Base-by-base conservation (phyloP, 2,113 vertebrate species). In the Ochotona curzoniae region DNA sequence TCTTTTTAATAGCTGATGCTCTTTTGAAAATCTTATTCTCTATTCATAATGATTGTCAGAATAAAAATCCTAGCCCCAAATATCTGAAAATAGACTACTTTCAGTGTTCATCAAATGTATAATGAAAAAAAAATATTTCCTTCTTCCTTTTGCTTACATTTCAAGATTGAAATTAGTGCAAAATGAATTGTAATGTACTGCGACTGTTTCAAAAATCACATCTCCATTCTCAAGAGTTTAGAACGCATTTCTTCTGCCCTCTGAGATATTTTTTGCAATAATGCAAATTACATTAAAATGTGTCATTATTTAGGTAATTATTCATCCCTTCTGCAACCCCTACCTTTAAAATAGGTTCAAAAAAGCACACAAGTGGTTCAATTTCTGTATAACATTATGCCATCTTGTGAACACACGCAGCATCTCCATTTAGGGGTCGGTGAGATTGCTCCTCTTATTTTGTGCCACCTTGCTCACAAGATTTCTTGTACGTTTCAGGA, bases 211-310 rank as follows among this genome's bases (percentile, higher is more conserved):
- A 83, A 89, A 75, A 93, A 95, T 86, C 89, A 71, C 70, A 83
- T 95, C 60, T 93, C 87, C 67, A 93, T 91, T 88, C 78, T 93
- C 78, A 61, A 0, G 17, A 94, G 84, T 93, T 93, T 83, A 95
- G 60, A 95, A 94, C 89, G 67, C 35, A 60, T 91, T 95, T 95
- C 88, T 87, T 91, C 38, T 94, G 44, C 93, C 91, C 79, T 87
- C 57, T 63, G 96, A 96, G 89, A 95, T 95, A n/a, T 64, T 86
- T 97, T 97, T 94, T 78, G 85, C 67, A 86, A 71, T 75, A 93
- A 97, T 86, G 51, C 93, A 96, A 96, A 90, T 28, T 10, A 30
- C 74, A 66, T 60, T 81, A 81, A 93, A 85, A 95, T 96, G 54
- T 88, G 90, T 82, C 47, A 9, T 47, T 87, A 54, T 82, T 93